A percentile compares a stretch with the other conserved stretches of the same genome.
Evolutionary conservation across 2,113 vertebrate species (phyloP).

Genomic region (Tapirus terrestris): DNA sequence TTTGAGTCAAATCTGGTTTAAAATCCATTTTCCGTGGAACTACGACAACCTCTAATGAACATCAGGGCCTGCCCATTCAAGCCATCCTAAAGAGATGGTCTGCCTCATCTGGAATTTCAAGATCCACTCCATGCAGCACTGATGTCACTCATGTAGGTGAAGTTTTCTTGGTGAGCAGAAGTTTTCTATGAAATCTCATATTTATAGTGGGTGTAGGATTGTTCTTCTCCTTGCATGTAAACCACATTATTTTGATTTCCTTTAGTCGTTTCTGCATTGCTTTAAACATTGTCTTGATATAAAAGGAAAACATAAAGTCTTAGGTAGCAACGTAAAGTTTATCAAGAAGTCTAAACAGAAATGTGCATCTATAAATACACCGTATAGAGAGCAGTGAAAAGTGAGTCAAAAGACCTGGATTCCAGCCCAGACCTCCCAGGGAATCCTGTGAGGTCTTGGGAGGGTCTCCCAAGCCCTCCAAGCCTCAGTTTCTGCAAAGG

Average conservation of each 20-base stretch:
- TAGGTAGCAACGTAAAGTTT: constrained; percentile 3
- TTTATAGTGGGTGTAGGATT: not conserved
- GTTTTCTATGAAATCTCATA: not conserved
- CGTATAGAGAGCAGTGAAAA: not conserved
- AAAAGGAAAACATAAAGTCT: not conserved
- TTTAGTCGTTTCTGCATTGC: not conserved
- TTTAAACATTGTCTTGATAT: constrained; percentile 21
- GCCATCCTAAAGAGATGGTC: not conserved
- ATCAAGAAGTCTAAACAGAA: not conserved
- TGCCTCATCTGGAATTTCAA: not conserved
- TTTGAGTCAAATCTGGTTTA: not conserved
- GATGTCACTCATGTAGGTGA: not conserved
- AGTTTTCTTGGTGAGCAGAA: not conserved
- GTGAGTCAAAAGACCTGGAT: not conserved
- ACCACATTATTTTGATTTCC: not conserved
- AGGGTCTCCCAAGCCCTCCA: not conserved
- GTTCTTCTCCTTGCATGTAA: not conserved
- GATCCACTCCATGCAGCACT: not conserved
- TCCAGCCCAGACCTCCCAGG: not conserved
- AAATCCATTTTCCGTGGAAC: not conserved
- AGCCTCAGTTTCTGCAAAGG: not conserved
- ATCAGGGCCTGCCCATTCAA: rapidly evolving
- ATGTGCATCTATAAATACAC: not conserved
- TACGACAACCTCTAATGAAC: not conserved
- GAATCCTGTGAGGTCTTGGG: not conserved